Percentiles rank a stretch among this genome's conserved stretches.
Evolutionary conservation across 2,113 vertebrate genomes (phyloP).

Genomic region (Vanacampus margaritifer): DNA sequence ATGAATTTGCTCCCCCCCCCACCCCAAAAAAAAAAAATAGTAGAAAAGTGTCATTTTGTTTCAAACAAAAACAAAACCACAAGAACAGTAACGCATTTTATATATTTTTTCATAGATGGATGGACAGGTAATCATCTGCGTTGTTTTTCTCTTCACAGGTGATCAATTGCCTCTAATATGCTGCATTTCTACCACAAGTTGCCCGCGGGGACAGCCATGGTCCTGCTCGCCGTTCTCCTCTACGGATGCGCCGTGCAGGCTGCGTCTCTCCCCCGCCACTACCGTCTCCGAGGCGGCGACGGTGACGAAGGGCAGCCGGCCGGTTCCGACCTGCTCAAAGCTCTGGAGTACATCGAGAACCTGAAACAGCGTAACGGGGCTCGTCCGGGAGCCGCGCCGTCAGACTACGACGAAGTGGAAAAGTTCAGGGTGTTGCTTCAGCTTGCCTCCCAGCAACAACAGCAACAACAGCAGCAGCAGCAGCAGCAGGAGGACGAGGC

Average conservation of each 20-base stretch:
- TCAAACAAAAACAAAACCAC: background rate
- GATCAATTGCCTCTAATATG: slow-evolving; percentile 65
- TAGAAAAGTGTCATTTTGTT: too few species aligned
- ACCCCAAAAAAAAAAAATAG: too few species aligned
- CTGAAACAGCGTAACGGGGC: slow-evolving; percentile 86
- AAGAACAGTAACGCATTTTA: background rate
- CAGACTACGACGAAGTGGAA: slow-evolving; percentile 79
- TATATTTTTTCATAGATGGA: background rate
- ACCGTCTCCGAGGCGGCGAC: slow-evolving; percentile 85
- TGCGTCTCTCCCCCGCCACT: slow-evolving; percentile 84
- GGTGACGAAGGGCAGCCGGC: slow-evolving; percentile 79
- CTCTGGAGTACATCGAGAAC: slow-evolving; percentile 94
- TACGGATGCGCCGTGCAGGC: slow-evolving; percentile 73
- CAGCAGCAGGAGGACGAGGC: slow-evolving; percentile 77
- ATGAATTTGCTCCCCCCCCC: too few species aligned
- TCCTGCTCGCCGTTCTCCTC: slow-evolving; percentile 76
- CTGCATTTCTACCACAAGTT: slow-evolving; percentile 82
- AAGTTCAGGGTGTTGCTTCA: slow-evolving; percentile 79
- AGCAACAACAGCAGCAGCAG: slow-evolving; percentile 75
- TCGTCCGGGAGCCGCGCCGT: slow-evolving; percentile 72
- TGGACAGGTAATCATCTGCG: background rate
- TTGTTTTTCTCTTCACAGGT: slow-evolving; percentile 67
- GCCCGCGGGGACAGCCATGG: slow-evolving; percentile 70
- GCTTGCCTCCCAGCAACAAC: slow-evolving; percentile 77
- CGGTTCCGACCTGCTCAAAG: slow-evolving; percentile 92